Percentiles rank a stretch among this genome's conserved stretches.
phyloP scores from a whole-genome alignment of 2,113 vertebrate species.

The Onychostoma macrolepis region DNA sequence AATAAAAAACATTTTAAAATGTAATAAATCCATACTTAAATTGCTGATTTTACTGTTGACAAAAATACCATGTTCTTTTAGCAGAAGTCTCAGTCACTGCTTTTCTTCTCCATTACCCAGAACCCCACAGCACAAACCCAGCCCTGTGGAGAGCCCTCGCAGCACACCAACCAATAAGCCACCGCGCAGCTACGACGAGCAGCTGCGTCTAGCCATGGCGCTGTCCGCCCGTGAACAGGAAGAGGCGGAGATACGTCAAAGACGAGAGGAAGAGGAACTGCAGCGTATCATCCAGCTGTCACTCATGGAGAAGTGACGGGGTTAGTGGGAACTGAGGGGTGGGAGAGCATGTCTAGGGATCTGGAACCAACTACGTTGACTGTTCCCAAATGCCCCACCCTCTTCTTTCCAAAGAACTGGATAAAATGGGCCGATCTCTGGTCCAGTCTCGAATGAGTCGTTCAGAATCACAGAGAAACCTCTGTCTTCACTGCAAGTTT shows the following conservation, averaged over 20 bases:
- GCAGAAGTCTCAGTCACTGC: not conserved
- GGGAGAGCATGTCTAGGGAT: conserved; percentile 20
- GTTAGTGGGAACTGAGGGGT: conserved; percentile 24
- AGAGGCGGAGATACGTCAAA: conserved; percentile 81
- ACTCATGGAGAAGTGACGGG: conserved; percentile 87
- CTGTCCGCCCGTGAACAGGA: conserved; percentile 90
- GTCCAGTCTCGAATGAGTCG: not conserved
- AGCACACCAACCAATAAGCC: conserved; percentile 74
- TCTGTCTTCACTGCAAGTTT: conserved; percentile 52
- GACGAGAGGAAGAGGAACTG: conserved; percentile 90
- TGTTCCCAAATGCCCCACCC: conserved; percentile 1
- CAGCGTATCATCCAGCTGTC: conserved; percentile 93
- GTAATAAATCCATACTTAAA: not conserved
- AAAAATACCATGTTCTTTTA: not conserved
- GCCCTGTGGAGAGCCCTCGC: conserved; percentile 65
- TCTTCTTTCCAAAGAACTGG: conserved; percentile 26
- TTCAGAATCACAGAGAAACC: conserved; percentile 20
- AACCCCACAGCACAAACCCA: conserved; percentile 83
- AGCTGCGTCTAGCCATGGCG: conserved; percentile 94
- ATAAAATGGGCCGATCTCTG: conserved; percentile 18
- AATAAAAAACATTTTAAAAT: no score
- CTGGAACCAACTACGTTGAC: conserved; percentile 3
- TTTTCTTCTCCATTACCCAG: conserved; percentile 65
- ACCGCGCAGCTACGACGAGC: conserved; percentile 86
- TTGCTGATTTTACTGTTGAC: no score